These are phyloP conservation scores for Argya squamiceps DNA, from an alignment of 2,797 vertebrate species.

Conservation along the genomic window DNA sequence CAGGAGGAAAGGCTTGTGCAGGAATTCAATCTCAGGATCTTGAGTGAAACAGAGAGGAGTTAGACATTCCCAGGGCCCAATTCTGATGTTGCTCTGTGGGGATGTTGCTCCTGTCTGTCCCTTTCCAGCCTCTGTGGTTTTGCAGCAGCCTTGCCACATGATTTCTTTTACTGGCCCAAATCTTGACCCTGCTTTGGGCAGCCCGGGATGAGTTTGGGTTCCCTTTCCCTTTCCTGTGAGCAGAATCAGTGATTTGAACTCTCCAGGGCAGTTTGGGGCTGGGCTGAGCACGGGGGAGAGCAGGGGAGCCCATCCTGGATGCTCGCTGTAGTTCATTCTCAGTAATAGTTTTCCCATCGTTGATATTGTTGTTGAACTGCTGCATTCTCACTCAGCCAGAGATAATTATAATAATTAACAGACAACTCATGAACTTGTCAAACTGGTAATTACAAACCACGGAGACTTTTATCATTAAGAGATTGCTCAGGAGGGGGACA, in stretches of 20 bases:
- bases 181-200: not conserved
- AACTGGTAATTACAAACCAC: conserved; percentile 81
- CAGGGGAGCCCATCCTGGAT: conserved; percentile 21
- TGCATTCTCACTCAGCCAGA: conserved; percentile 72
- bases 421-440: conserved; percentile 82
- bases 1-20: not conserved
- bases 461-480: conserved; percentile 77
- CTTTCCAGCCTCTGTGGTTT: fast-evolving
- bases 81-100: fast-evolving
- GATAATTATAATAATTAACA: conserved; percentile 85
- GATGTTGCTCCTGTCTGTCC: not conserved
- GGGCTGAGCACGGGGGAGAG: not conserved
- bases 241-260: not conserved
- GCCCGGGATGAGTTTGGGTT: not conserved
- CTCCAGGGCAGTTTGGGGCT: not conserved
- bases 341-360: conserved; percentile 66
- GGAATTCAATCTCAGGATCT: conserved; percentile 28
- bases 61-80: fast-evolving
- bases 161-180: not conserved
- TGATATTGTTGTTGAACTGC: conserved; percentile 79
- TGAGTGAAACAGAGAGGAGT: not conserved
- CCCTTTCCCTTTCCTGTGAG: not conserved
- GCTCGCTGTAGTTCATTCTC: conserved; percentile 37
- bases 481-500: conserved; percentile 58
- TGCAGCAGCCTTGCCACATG: fast-evolving